Conservation (phyloP, 2,888 invertebrate species). For the Rotaria sp. region DNA sequence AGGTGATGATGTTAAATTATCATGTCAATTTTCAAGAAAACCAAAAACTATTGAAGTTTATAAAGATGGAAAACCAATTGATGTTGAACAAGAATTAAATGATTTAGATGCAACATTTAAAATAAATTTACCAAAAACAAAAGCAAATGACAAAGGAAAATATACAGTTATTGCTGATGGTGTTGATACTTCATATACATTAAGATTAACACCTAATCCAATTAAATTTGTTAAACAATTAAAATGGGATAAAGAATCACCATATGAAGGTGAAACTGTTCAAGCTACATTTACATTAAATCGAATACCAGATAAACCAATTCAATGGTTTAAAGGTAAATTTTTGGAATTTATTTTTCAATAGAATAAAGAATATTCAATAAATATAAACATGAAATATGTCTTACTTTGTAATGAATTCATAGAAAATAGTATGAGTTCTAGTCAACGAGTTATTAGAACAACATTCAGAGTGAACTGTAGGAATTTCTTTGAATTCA, state of each 20-base stretch:
- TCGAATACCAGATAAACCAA: background rate
- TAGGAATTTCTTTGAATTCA: no score
- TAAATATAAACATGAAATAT: no score
- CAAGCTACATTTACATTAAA: slow-evolving; percentile 18
- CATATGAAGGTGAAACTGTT: background rate
- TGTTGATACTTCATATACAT: slow-evolving; percentile 25
- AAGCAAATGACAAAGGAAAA: slow-evolving; percentile 27
- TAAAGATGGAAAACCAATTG: background rate
- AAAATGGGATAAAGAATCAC: slow-evolving; percentile 20
- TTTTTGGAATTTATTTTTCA: no score
- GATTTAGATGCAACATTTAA: background rate
- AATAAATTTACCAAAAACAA: slow-evolving; percentile 17
- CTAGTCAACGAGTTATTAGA: no score
- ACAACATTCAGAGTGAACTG: no score
- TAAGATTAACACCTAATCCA: slow-evolving; percentile 25
- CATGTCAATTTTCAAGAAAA: slow-evolving; percentile 23
- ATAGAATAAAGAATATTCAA: no score
- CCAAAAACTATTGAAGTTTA: slow-evolving; percentile 1
- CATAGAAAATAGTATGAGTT: no score
- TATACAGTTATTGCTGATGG: slow-evolving; percentile 5
- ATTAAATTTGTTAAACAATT: background rate
- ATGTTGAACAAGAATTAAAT: background rate
- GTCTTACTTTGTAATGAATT: no score
- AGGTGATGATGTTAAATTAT: background rate
- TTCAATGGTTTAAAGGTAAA: slow-evolving; percentile 16